phyloP scores from a whole-genome alignment of 2,797 vertebrate genomes.

The Sebastes matsubarae region DNA sequence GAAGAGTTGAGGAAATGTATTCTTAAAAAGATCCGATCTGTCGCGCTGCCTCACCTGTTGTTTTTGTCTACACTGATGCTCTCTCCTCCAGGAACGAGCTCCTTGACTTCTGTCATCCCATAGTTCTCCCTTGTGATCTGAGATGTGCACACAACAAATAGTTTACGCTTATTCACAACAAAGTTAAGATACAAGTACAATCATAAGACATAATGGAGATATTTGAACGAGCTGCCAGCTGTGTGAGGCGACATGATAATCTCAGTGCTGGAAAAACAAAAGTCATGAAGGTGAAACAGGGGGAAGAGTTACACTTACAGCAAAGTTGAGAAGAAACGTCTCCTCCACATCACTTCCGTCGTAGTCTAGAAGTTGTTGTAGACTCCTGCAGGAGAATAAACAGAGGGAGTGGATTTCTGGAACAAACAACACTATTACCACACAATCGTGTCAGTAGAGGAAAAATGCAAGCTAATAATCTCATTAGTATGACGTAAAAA shows the following conservation, averaged over 20 bases:
- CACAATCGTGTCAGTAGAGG: background rate
- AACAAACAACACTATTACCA: background rate
- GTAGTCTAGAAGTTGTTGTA: slow-evolving; percentile 95
- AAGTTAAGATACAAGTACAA: background rate
- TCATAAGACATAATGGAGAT: background rate
- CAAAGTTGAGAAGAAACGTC: slow-evolving; percentile 94
- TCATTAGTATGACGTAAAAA: background rate
- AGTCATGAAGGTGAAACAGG: background rate
- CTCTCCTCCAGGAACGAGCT: slow-evolving; percentile 91
- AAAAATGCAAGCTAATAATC: background rate
- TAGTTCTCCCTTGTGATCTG: slow-evolving; percentile 97
- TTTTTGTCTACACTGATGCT: slow-evolving; percentile 87
- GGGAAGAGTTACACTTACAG: slow-evolving; percentile 80
- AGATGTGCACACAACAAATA: background rate
- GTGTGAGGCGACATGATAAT: too few species aligned
- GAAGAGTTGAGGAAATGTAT: background rate
- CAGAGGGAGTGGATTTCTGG: background rate
- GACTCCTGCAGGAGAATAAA: slow-evolving; percentile 84
- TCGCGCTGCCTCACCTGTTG: slow-evolving; percentile 85
- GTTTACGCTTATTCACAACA: background rate
- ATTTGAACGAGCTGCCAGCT: background rate
- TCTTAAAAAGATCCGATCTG: background rate
- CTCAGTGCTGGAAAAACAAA: too few species aligned
- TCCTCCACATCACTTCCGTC: slow-evolving; percentile 92
- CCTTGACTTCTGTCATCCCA: slow-evolving; percentile 91